These are phyloP conservation scores for Chelonoidis abingdonii DNA, from an alignment of 2,113 vertebrate genomes.

Conservation along the genomic window DNA sequence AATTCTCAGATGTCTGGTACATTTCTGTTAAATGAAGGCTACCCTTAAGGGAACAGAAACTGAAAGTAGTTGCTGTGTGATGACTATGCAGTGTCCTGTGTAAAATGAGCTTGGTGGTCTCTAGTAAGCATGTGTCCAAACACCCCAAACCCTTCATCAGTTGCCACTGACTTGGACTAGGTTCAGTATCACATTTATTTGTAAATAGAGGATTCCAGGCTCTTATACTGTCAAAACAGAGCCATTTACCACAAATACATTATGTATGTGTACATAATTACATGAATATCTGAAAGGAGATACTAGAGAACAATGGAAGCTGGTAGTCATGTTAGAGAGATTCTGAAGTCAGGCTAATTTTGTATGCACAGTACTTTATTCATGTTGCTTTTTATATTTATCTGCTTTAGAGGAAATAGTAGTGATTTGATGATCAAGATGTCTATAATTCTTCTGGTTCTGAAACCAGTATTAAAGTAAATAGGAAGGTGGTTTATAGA, in stretches of 20 bases:
- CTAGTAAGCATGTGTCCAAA: background rate
- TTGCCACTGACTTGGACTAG: background rate
- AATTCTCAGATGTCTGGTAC: background rate
- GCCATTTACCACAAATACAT: background rate
- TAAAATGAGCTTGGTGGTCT: background rate
- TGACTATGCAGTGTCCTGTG: slow-evolving; percentile 1
- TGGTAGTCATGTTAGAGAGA: background rate
- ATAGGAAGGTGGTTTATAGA: background rate
- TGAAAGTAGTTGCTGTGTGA: slow-evolving; percentile 23
- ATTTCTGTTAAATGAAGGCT: background rate
- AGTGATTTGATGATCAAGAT: background rate
- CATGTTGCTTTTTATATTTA: background rate
- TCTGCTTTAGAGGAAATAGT: background rate
- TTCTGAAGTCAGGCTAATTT: background rate
- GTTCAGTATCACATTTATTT: background rate
- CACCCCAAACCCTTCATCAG: background rate
- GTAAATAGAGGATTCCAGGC: background rate
- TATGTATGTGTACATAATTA: background rate
- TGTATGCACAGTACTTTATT: background rate
- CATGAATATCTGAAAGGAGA: background rate
- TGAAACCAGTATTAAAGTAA: background rate
- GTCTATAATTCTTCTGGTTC: background rate
- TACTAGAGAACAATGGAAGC: rapidly evolving
- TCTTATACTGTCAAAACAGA: background rate
- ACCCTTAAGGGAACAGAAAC: background rate